A percentile compares a stretch with the other conserved stretches of the same genome.
Conservation (phyloP, 2,113 vertebrate genomes). For the Amblyopsis rosae region DNA sequence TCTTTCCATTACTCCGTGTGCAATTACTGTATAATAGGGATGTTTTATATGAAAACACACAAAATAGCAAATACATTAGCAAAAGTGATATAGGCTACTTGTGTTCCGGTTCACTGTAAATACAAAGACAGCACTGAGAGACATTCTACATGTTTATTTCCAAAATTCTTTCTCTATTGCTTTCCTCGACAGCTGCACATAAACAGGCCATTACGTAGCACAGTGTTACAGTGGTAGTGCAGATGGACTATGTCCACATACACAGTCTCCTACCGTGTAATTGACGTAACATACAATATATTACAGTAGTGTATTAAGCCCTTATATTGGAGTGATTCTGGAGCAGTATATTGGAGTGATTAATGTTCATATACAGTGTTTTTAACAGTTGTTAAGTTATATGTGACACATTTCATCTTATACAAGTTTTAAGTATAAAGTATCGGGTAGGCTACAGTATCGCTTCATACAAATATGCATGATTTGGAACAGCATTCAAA, state of each 20-base stretch:
- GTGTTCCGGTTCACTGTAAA: neutral
- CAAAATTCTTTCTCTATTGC: slow-evolving; percentile 50
- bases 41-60: too few relatives aligned
- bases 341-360: slow-evolving; percentile 70
- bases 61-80: too few relatives aligned
- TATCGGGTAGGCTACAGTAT: slow-evolving; percentile 2
- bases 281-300: slow-evolving; percentile 44
- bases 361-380: slow-evolving; percentile 31
- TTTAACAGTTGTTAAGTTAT: slow-evolving; percentile 23
- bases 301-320: slow-evolving; percentile 53
- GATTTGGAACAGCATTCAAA: slow-evolving; percentile 16
- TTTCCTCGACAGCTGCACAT: slow-evolving; percentile 39
- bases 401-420: slow-evolving; percentile 30
- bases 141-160: slow-evolving; percentile 10
- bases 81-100: too few relatives aligned
- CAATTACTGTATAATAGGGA: too few relatives aligned
- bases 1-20: too few relatives aligned
- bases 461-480: slow-evolving; percentile 3
- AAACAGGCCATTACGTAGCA: slow-evolving; percentile 16
- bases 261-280: slow-evolving; percentile 13
- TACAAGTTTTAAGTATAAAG: slow-evolving; percentile 22
- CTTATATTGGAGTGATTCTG: slow-evolving; percentile 68
- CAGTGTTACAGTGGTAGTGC: slow-evolving; percentile 27
- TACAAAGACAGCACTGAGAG: neutral
- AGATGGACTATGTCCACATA: slow-evolving; percentile 21